A percentile compares a stretch with the other conserved stretches of the same genome.
These are phyloP conservation scores for Oligia latruncula DNA, from an alignment of 2,888 invertebrate species.

Conservation along the genomic window DNA sequence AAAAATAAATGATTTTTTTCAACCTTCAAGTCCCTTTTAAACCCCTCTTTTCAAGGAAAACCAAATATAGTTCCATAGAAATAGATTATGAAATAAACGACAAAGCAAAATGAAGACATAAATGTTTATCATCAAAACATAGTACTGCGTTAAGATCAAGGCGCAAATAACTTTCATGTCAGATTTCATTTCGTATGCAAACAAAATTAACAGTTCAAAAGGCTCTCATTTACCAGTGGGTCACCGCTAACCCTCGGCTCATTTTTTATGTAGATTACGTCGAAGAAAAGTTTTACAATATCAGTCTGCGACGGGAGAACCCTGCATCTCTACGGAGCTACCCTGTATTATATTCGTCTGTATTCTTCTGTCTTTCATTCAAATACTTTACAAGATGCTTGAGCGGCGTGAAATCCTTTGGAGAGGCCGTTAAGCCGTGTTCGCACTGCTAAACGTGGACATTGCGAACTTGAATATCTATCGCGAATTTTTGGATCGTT, in stretches of 20 bases:
- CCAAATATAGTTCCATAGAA: constrained; percentile 41
- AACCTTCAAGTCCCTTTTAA: background rate
- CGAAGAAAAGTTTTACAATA: constrained; percentile 89
- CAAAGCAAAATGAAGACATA: constrained; percentile 58
- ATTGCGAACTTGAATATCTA: background rate
- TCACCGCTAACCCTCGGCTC: constrained; percentile 86
- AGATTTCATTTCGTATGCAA: constrained; percentile 88
- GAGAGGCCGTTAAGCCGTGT: constrained; percentile 22
- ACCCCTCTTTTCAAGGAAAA: constrained; percentile 21
- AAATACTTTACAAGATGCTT: constrained; percentile 78
- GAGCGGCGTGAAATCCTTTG: constrained; percentile 69
- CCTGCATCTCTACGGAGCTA: constrained; percentile 76
- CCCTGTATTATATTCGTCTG: constrained; percentile 83
- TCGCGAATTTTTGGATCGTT: background rate
- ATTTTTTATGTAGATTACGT: constrained; percentile 90
- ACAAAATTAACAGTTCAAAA: constrained; percentile 89
- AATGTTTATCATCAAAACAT: constrained; percentile 69
- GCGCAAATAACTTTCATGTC: constrained; percentile 84
- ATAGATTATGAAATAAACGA: constrained; percentile 53
- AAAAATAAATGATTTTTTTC: constrained; percentile 6
- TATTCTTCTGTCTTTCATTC: constrained; percentile 79
- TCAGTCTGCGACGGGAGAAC: constrained; percentile 82
- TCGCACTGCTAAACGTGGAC: constrained; percentile 5
- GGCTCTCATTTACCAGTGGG: constrained; percentile 88
- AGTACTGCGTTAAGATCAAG: constrained; percentile 76